Evolutionary conservation across 2,113 vertebrate species (phyloP), one percentile per base, ranked within the genome.

Genomic region (Alexandromys fortis): DNA sequence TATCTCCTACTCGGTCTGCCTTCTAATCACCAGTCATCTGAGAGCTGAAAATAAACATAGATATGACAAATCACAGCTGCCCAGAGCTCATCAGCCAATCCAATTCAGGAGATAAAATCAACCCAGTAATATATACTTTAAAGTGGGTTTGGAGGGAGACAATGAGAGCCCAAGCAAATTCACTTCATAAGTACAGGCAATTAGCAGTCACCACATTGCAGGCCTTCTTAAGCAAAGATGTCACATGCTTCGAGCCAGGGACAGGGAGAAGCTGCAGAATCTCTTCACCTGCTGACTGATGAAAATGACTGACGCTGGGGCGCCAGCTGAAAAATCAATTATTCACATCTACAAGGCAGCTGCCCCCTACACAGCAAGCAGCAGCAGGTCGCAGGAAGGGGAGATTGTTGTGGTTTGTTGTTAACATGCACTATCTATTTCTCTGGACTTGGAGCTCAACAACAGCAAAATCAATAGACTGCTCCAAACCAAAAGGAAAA

Each of bases 241-340:
- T 95, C 98, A 96, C 87, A 90, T 96, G 79, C 79, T 96, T 86
- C 52, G 89, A 97, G 94, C 63, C 96, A 86, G 92, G 96, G 87
- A 95, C 67, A 96, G 89, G 96, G 86, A 97, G 97, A 98, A 98
- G 93, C 86, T 98, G 90, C 55, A 97, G 96, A 91, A 91, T 61
- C 78, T 89, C 94, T 89, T 97, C 95, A 65, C 97, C 97, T 98
- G 96, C 98, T 98, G 98, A 89, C 95, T 98, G 97, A 97, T 97
- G 93, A 96, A 98, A 98, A 98, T 97, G 65, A 97, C 91, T 98
- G 96, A 94, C 92, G 26, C 97, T 93, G 83, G 96, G 97, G 97
- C 10, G 94, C 95, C 97, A 83, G 92, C 92, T 98, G 94, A 94
- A 98, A 98, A 98, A 98, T 98, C 98, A 98, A 88, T 98, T 98